Percentiles rank a stretch among this genome's conserved stretches.
Evolutionary conservation across 2,113 vertebrate species (phyloP).

Genomic region (Ovibos moschatus): DNA sequence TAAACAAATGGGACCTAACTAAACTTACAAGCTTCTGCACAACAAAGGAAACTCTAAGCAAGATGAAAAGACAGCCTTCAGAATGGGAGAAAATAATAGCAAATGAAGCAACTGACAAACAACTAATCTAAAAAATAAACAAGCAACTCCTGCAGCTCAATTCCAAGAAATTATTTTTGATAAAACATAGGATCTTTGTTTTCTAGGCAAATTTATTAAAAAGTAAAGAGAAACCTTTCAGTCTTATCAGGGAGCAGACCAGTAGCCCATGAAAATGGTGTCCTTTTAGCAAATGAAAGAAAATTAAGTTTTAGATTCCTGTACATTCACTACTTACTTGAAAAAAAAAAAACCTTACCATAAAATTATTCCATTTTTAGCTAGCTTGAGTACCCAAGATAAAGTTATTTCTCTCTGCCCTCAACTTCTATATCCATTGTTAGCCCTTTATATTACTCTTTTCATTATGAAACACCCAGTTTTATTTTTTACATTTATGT

Average conservation of each 20-base stretch:
- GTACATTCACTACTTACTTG: neutral
- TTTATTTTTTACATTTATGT: neutral
- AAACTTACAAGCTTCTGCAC: too few species aligned
- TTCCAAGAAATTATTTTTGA: neutral
- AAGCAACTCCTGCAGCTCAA: too few species aligned
- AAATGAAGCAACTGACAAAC: too few species aligned
- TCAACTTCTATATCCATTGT: neutral
- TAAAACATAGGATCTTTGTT: neutral
- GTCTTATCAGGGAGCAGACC: neutral
- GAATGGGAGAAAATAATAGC: too few species aligned
- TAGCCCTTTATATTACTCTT: neutral
- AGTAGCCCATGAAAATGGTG: neutral
- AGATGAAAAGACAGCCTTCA: too few species aligned
- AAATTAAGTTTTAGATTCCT: neutral
- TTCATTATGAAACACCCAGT: neutral
- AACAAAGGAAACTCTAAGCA: too few species aligned
- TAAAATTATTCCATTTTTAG: neutral
- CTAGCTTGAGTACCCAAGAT: neutral
- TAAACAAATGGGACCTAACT: too few species aligned
- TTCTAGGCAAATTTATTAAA: neutral
- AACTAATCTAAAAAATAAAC: too few species aligned
- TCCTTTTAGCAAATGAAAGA: neutral
- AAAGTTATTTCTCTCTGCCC: neutral
- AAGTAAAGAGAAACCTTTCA: neutral
- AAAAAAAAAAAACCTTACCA: neutral